Evolutionary conservation across 1,140 invertebrate species (phyloP).

Genomic region (Riptortus pedestris): DNA sequence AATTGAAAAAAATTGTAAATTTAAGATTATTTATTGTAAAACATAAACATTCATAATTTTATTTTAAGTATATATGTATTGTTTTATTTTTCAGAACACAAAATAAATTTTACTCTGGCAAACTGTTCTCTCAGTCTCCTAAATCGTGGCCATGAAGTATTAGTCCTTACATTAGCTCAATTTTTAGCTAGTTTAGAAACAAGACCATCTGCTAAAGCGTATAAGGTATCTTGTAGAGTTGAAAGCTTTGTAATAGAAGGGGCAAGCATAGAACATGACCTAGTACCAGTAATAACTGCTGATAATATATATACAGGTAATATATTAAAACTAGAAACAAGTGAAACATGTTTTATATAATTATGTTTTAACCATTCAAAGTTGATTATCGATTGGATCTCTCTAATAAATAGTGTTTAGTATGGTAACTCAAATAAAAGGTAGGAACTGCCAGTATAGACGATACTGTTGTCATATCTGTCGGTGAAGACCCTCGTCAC

Average conservation of each 20-base stretch:
- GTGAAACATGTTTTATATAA: slow-evolving; percentile 9
- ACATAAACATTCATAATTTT: not conserved
- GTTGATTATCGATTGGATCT: no score
- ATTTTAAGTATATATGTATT: not conserved
- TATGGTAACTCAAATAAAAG: no score
- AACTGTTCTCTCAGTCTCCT: slow-evolving; percentile 60
- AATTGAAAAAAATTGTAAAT: no score
- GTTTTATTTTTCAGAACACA: slow-evolving; percentile 48
- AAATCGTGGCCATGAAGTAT: slow-evolving; percentile 57
- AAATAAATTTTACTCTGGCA: slow-evolving; percentile 65
- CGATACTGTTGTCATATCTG: no score
- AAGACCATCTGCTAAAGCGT: slow-evolving; percentile 55
- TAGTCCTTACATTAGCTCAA: slow-evolving; percentile 62
- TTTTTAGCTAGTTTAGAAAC: slow-evolving; percentile 60
- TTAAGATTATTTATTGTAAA: no score
- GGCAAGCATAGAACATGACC: slow-evolving; percentile 57
- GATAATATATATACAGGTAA: slow-evolving; percentile 54
- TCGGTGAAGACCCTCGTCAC: no score
- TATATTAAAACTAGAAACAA: not conserved
- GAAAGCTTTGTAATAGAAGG: slow-evolving; percentile 73
- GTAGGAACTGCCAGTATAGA: no score
- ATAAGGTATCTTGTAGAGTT: slow-evolving; percentile 58
- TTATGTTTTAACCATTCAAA: not conserved
- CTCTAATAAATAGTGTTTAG: not conserved
- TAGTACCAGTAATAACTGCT: slow-evolving; percentile 59